Conservation (phyloP, 2,113 vertebrate species). For the Raja brachyura region DNA sequence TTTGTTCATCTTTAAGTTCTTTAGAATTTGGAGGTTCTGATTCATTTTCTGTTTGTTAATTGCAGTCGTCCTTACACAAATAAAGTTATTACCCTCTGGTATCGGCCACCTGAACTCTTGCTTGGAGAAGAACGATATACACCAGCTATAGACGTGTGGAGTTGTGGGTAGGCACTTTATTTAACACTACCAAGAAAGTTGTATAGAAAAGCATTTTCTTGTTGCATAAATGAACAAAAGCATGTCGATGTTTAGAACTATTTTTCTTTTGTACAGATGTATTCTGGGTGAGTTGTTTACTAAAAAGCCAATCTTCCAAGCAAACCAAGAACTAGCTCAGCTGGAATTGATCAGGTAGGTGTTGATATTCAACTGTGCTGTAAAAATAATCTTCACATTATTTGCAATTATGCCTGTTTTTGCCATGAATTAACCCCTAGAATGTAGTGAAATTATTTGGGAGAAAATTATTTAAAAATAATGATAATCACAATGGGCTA, state of each 20-base stretch:
- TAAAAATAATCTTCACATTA: background rate
- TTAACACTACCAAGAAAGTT: background rate
- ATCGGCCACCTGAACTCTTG: constrained; percentile 71
- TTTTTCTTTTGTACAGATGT: constrained; percentile 65
- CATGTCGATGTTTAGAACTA: background rate
- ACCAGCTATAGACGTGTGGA: constrained; percentile 76
- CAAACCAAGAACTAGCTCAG: constrained; percentile 94
- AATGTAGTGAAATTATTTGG: background rate
- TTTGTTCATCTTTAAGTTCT: background rate
- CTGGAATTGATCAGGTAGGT: constrained; percentile 94
- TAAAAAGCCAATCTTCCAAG: constrained; percentile 98
- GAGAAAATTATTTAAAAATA: background rate
- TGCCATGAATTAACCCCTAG: background rate
- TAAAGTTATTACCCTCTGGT: constrained; percentile 76
- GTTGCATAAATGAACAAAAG: constrained; percentile 39
- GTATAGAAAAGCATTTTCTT: constrained; percentile 15
- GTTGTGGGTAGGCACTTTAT: constrained; percentile 66
- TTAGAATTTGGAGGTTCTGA: constrained; percentile 24
- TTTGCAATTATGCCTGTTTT: background rate
- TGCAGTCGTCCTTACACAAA: constrained; percentile 74
- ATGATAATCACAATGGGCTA: background rate
- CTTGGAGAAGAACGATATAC: constrained; percentile 74
- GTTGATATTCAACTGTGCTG: background rate
- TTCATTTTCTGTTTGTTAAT: constrained; percentile 42
- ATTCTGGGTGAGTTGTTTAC: constrained; percentile 97